These are phyloP conservation scores for Cyclargus thomasi DNA, from an alignment of 1,140 invertebrate genomes.

Conservation along the genomic window DNA sequence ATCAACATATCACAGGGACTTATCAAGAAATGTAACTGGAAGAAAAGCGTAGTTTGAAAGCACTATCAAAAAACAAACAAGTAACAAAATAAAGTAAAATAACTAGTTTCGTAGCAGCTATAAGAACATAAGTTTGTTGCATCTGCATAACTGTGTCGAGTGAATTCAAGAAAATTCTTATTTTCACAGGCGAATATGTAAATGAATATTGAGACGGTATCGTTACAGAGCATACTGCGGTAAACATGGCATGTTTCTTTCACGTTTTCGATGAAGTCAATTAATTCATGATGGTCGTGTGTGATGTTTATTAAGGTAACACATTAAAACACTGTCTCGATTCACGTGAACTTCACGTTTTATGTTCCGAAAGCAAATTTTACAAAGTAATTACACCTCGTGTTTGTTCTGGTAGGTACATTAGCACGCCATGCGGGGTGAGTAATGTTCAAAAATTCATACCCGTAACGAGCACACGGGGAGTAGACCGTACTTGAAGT, in stretches of 20 bases:
- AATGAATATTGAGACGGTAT: conserved; percentile 7
- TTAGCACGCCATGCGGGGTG: background rate
- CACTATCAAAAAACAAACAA: background rate
- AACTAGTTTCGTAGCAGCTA: conserved; percentile 5
- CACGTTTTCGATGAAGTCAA: background rate
- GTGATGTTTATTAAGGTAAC: background rate
- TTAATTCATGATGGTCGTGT: background rate
- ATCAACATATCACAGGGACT: background rate
- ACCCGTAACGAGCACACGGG: background rate
- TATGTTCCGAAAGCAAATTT: background rate
- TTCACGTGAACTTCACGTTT: background rate
- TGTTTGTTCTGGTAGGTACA: background rate
- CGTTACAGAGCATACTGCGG: conserved; percentile 1
- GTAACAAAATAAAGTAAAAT: conserved; percentile 2
- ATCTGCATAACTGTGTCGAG: conserved; percentile 5
- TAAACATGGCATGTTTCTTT: background rate
- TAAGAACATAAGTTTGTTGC: background rate
- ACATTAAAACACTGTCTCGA: conserved; percentile 1
- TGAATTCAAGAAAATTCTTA: background rate
- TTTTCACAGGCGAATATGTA: conserved; percentile 10
- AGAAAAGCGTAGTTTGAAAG: background rate
- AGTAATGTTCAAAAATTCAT: conserved; percentile 11
- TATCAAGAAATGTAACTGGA: background rate
- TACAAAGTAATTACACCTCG: conserved; percentile 10
- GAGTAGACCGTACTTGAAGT: background rate